Evolutionary conservation across 92 coral and sea anemone species (phyloP).

Genomic region (Parazoanthus atlanticus): DNA sequence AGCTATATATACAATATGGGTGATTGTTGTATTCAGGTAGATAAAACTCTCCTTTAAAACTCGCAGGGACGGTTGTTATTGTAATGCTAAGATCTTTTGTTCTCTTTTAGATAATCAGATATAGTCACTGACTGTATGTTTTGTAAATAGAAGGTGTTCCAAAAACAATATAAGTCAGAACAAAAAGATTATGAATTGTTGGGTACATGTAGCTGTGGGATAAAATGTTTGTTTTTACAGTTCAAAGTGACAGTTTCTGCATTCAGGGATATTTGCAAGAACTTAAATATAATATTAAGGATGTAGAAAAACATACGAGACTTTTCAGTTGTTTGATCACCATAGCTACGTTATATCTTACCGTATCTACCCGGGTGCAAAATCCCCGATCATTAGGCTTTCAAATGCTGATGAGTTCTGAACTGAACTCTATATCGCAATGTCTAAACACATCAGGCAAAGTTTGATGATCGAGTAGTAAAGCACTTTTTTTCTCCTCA

Average conservation of each 20-base stretch:
- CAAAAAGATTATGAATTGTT: background rate
- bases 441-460: no score
- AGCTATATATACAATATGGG: background rate
- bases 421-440: no score
- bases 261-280: background rate
- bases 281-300: no score
- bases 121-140: background rate
- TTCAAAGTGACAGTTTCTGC: background rate
- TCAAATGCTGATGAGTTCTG: no score
- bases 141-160: background rate
- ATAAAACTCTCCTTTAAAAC: background rate
- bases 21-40: background rate
- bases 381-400: no score
- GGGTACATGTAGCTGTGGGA: background rate
- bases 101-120: background rate
- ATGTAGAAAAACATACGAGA: no score
- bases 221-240: no score
- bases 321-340: no score
- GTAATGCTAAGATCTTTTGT: background rate
- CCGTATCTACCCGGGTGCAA: no score
- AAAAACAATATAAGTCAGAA: background rate
- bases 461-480: background rate
- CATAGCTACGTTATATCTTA: no score
- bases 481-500: background rate
- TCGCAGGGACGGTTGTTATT: background rate